A percentile compares a stretch with the other conserved stretches of the same genome.
phyloP scores from a whole-genome alignment of 2,113 vertebrate genomes.

The Sapayoa aenigma region DNA sequence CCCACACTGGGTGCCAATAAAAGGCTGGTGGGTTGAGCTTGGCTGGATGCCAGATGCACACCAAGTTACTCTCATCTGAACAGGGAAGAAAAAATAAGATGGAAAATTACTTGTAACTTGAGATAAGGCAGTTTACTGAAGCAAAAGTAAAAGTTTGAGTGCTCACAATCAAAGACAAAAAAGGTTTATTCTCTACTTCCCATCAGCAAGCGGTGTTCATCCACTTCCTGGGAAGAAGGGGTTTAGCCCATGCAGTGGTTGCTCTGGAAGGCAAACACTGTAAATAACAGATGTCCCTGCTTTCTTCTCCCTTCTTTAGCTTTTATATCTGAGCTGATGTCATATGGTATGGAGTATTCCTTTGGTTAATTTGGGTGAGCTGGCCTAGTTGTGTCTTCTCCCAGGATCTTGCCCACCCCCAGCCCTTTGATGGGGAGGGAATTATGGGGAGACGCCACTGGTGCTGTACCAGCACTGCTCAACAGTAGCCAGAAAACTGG shows the following conservation, averaged over 20 bases:
- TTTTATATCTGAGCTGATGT: too few species aligned
- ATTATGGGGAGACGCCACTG: neutral
- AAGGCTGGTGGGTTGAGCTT: neutral
- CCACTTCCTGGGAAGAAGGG: too few species aligned
- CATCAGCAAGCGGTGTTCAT: neutral
- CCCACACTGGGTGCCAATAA: neutral
- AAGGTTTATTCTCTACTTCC: neutral
- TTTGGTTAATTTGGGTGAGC: too few species aligned
- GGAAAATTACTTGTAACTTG: neutral
- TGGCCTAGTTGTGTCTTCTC: too few species aligned
- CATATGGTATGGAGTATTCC: too few species aligned
- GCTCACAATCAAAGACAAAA: neutral
- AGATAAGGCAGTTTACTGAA: neutral
- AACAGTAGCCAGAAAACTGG: neutral
- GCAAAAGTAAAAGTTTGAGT: neutral
- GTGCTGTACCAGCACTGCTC: neutral
- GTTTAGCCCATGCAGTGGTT: too few species aligned
- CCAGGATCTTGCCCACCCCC: too few species aligned
- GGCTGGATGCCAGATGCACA: neutral
- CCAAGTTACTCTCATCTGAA: neutral
- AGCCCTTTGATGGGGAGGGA: neutral
- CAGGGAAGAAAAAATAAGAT: neutral
- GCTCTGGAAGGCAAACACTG: too few species aligned
- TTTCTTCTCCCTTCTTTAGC: too few species aligned
- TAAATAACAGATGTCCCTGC: too few species aligned